phyloP scores from a whole-genome alignment of 1,140 invertebrate species.

The Thaumatotibia leucotreta region DNA sequence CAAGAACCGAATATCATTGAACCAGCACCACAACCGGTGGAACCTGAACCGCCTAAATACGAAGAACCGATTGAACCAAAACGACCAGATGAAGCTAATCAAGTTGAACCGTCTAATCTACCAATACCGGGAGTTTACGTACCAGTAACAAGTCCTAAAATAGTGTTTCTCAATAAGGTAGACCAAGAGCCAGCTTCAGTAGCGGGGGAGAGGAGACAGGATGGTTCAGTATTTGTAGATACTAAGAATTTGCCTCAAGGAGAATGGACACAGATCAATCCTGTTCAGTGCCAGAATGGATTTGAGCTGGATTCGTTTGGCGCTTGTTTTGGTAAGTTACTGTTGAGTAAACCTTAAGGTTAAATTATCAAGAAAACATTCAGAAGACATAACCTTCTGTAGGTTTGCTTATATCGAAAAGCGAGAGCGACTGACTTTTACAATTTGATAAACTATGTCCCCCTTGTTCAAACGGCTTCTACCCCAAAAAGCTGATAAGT shows the following conservation, averaged over 20 bases:
- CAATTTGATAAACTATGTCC: too few relatives aligned
- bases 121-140: constrained; percentile 6
- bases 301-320: constrained; percentile 71
- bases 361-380: too few relatives aligned
- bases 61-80: too few relatives aligned
- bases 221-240: constrained; percentile 51
- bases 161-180: constrained; percentile 37
- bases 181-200: constrained; percentile 40
- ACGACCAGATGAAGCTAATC: too few relatives aligned
- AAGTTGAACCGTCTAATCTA: background rate
- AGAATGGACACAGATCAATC: constrained; percentile 53
- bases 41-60: constrained; percentile 18
- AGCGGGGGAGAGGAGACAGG: constrained; percentile 33
- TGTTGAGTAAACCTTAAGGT: too few relatives aligned
- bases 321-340: constrained; percentile 60
- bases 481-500: too few relatives aligned
- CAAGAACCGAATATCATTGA: too few relatives aligned
- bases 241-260: constrained; percentile 51
- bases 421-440: too few relatives aligned
- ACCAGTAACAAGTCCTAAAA: constrained; percentile 31
- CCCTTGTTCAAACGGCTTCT: too few relatives aligned
- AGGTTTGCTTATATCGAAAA: too few relatives aligned
- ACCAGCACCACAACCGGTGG: too few relatives aligned
- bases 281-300: constrained; percentile 70
- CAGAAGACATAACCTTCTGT: too few relatives aligned